Percentiles rank a stretch among this genome's conserved stretches.
These are phyloP conservation scores for Etheostoma nigrum DNA, from an alignment of 2,797 vertebrate species.

Conservation along the genomic window DNA sequence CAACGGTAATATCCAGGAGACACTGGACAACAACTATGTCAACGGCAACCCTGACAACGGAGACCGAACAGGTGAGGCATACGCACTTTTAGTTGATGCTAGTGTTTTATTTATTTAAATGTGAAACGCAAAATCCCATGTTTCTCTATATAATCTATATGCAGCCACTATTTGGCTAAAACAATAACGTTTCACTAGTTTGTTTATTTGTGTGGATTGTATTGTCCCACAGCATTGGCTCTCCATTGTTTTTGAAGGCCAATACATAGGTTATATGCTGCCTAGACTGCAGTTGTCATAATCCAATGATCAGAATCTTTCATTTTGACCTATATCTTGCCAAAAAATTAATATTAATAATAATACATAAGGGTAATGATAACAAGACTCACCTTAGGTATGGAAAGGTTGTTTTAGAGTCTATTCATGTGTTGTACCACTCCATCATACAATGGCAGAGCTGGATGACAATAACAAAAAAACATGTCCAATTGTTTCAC, in stretches of 20 bases:
- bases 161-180: too few species aligned
- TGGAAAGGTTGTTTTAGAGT: neutral
- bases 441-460: neutral
- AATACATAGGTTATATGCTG: neutral
- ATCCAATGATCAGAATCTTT: neutral
- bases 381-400: neutral
- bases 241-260: slow-evolving; percentile 12
- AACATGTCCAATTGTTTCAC: slow-evolving; percentile 22
- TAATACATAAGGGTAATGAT: neutral
- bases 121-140: neutral
- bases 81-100: neutral
- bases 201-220: neutral
- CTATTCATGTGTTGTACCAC: neutral
- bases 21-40: slow-evolving; percentile 59
- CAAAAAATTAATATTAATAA: neutral
- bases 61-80: slow-evolving; percentile 67
- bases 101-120: neutral
- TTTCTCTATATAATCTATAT: neutral
- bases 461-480: neutral
- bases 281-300: neutral
- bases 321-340: neutral
- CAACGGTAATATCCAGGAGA: slow-evolving; percentile 68
- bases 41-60: slow-evolving; percentile 66
- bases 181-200: neutral
- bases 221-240: neutral